Evolutionary conservation across 1,140 invertebrate species (phyloP), one percentile per base, ranked within the genome.

Genomic region (Cyphomyrmex costatus): DNA sequence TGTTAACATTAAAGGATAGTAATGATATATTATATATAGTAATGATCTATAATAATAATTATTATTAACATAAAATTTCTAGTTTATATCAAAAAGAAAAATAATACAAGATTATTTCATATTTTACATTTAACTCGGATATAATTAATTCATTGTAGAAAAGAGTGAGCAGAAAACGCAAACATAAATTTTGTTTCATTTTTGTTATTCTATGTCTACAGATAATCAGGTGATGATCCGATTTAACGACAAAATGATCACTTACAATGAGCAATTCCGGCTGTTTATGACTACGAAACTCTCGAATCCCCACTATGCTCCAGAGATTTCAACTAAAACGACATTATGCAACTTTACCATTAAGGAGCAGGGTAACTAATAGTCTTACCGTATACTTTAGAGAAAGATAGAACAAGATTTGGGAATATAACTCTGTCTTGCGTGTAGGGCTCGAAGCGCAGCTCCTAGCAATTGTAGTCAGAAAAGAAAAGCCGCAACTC

Each of bases 341-440:
- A 98, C 98, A 21, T 96, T 99, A 91, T 98, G 99, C 74, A 99
- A 99, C 95, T 99, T 99, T 93, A 97, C 98, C 53, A 98, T 99
- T 71, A 99, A 98, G 95, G 97, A 98, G 94, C 96, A 98, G 96
- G 98, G 96, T 96, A 93, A 90, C 74, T 92, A 88, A 89, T 91
- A 88, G 61, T 91, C 85, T 90, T 87, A 87, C 51, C 58, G 70
- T 83, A 42, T 60, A 30, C 71, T 63, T 53, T 30, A 27, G 42
- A 27, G 61, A 60, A 80, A 76, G 49, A 60, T 30, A 6, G 53
- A 51, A 66, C 24, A 46, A 73, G 46, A 85, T 76, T 76, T 76
- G 56, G n/a, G 53, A 58, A 56, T 24, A 56, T 63, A 19, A 96
- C 56, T 74, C 61, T 68, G 76, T 90, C 42, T 51, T n/a, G 51